Base-by-base conservation (phyloP, 2,113 vertebrate species). In the Sterna hirundo region DNA sequence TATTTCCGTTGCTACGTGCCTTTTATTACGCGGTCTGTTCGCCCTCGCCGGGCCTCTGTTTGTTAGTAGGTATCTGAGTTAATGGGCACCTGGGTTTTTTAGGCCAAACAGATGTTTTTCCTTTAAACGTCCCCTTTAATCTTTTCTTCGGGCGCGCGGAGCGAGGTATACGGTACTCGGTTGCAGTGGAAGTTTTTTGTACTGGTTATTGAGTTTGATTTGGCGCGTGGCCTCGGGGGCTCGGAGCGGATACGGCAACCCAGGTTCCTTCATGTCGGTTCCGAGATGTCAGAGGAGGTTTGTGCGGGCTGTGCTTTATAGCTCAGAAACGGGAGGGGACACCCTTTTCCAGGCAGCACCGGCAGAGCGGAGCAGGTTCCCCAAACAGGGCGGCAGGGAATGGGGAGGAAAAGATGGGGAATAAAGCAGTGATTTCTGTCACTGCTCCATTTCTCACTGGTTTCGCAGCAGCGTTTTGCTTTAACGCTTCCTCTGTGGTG, bases 201-300 rank as follows among this genome's bases (percentile, higher is more conserved):
- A 15, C 61, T 36, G 65, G 7, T 62, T 46, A 23, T 40, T 36
- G 52, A 30, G 47, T 62, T 68, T 58, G 26, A 29, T 85, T 68
- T 89, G 60, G 42, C 54, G 4, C 3, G 2, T 0, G 1, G 64
- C 58, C 83, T 21, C 0, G 0, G 14, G 64, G 42, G 9, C 68
- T 55, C 6, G 40, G 44, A 49, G 57, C 57, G 47, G 38, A 8
- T 21, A 15, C 7, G 23, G 9, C 13, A 44, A 61, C 51, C 40
- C 71, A 7, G 26, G 44, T 75, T 83, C 79, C 81, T 38, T 68
- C 42, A 2, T 1, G 26, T 29, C 23, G 58, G 16, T 54, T 38
- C 0, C 27, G 70, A 47, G 58, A 13, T 44, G 22, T 3, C 3
- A 3, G 15, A 32, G 19, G 18, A 69, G 34, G 10, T 6, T 2